Conservation (phyloP, 2,888 invertebrate species). For the Coecobrya sp. region DNA sequence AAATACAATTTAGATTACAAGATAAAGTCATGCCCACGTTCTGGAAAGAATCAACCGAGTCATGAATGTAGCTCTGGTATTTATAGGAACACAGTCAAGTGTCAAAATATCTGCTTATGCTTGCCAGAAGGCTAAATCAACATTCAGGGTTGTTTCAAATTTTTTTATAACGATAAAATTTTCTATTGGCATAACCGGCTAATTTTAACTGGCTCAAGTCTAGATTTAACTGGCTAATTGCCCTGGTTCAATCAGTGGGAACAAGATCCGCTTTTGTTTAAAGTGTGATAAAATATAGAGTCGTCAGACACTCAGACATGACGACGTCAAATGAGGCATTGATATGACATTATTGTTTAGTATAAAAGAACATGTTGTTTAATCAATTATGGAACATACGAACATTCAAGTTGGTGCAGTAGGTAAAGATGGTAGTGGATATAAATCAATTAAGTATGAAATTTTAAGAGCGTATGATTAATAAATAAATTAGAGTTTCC, state of each 20-base stretch:
- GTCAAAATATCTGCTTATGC: not conserved
- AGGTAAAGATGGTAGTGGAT: no score
- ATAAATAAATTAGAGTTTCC: no score
- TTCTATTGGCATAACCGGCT: no score
- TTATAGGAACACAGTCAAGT: not conserved
- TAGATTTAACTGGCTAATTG: not conserved
- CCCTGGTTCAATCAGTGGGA: not conserved
- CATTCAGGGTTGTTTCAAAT: constrained; percentile 11
- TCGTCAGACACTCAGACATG: not conserved
- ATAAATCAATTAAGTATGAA: no score
- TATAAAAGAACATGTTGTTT: not conserved
- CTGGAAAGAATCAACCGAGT: not conserved
- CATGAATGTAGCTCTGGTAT: not conserved
- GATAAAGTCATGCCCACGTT: not conserved
- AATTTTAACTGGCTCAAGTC: not conserved
- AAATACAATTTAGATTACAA: not conserved
- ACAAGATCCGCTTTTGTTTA: not conserved
- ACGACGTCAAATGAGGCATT: not conserved
- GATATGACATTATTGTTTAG: not conserved
- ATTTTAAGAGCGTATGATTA: no score
- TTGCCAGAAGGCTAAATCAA: constrained; percentile 3
- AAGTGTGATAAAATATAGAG: not conserved
- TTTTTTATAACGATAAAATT: not conserved
- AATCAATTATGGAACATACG: not conserved
- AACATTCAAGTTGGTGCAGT: no score